Percentiles rank a stretch among this genome's conserved stretches.
phyloP scores from a whole-genome alignment of 1,140 invertebrate genomes.

The Camponotus vicinus region DNA sequence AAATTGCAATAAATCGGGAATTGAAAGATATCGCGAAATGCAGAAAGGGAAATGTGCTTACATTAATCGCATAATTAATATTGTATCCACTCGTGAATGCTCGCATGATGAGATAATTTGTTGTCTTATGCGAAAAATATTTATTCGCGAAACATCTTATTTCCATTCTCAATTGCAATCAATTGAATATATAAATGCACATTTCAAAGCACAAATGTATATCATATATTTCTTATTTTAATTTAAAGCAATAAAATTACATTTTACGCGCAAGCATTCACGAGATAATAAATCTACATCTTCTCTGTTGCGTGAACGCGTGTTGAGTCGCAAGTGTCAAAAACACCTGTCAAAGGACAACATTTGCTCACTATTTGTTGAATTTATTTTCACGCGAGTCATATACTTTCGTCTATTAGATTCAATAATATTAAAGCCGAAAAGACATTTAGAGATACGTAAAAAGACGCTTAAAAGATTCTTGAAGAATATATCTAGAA shows the following conservation, averaged over 20 bases:
- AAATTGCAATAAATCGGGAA: conserved; percentile 1
- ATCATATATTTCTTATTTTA: background rate
- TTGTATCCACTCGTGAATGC: background rate
- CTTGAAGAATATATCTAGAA: background rate
- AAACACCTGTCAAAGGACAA: background rate
- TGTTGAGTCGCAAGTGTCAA: conserved; percentile 5
- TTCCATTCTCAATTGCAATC: background rate
- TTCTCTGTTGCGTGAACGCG: conserved; percentile 7
- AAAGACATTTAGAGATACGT: conserved; percentile 7
- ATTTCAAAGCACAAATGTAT: background rate
- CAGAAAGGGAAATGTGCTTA: background rate
- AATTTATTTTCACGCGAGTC: conserved; percentile 13
- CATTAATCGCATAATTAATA: background rate
- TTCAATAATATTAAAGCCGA: background rate
- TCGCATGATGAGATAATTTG: background rate
- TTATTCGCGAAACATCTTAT: background rate
- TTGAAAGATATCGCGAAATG: background rate
- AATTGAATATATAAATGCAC: background rate
- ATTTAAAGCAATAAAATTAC: conserved; percentile 1
- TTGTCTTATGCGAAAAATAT: background rate
- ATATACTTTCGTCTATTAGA: conserved; percentile 1
- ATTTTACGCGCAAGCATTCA: background rate
- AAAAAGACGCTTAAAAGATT: conserved; percentile 10
- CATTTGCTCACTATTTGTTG: background rate
- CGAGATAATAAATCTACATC: background rate